Evolutionary conservation across 1,140 invertebrate species (phyloP), one percentile per base, ranked within the genome.

Genomic region (Helicoverpa armigera): DNA sequence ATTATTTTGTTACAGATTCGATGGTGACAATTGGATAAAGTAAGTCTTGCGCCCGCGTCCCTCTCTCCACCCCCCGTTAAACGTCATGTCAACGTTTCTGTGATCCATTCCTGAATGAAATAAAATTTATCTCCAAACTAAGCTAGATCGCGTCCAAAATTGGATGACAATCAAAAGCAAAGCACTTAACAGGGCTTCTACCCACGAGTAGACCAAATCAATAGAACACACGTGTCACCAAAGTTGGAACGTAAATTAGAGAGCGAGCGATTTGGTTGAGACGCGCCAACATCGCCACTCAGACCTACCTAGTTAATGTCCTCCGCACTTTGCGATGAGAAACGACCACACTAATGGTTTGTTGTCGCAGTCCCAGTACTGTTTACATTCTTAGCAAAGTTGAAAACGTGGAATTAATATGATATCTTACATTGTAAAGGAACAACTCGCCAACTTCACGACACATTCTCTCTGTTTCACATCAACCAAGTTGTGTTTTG

Each of bases 161-260:
- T 74, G 11, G 5, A 79, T 63, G 16, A 67, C 18, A 67, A 78
- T 78, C 61, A 78, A 67, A 67, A 67, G 50, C 51, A 29, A 31
- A 12, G 60, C 48, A 31, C 60, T 56, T 78, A 78, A 56, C 23
- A 23, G n/a, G 11, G 11, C 31, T 43, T 18, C 16, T 29, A 7
- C 10, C 69, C 13, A 31, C n/a, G 76, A 82, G 69, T 65, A 74
- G 69, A 78, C 74, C 79, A 79, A 85, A 85, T 88, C 87, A 86
- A 87, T 87, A 87, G 80, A 87, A 83, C 74, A 86, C 86, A 87
- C 84, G 82, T 88, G 84, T 81, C 82, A 51, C 80, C 53, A 35
- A 86, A 87, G 73, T 86, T 86, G 56, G 72, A 31, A 82, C 83
- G 83, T 87, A 88, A 88, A 88, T 86, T 84, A 76, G 78, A 78